Evolutionary conservation across 2,113 vertebrate species (phyloP).

Genomic region (Aythya baeri): DNA sequence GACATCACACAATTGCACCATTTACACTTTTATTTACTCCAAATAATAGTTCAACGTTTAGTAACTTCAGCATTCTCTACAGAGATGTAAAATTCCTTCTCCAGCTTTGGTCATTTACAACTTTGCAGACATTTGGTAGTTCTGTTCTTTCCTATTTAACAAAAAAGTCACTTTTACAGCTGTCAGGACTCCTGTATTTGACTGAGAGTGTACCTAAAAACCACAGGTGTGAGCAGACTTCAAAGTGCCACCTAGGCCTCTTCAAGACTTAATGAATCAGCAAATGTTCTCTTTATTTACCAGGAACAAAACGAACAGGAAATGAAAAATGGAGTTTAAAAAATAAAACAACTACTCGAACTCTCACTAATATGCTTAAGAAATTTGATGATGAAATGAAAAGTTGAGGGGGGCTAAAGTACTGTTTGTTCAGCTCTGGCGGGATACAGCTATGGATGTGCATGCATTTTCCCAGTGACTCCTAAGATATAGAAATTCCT

Average conservation of each 20-base stretch:
- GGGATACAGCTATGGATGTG: conserved; percentile 80
- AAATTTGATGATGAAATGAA: conserved; percentile 54
- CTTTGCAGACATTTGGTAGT: conserved; percentile 67
- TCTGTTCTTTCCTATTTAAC: conserved; percentile 55
- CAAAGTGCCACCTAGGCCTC: conserved; percentile 35
- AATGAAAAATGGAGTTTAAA: background rate
- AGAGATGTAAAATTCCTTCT: conserved; percentile 76
- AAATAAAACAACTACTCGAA: conserved; percentile 19
- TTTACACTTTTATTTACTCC: conserved; percentile 79
- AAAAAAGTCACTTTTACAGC: conserved; percentile 57
- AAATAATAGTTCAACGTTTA: conserved; percentile 74
- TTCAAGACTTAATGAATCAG: conserved; percentile 16
- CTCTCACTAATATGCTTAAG: conserved; percentile 55
- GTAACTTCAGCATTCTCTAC: conserved; percentile 75
- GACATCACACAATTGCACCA: conserved; percentile 82
- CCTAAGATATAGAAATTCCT: conserved; percentile 99
- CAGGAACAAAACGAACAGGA: conserved; percentile 54
- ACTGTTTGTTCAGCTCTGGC: conserved; percentile 82
- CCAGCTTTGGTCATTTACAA: conserved; percentile 69
- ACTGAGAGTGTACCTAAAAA: conserved; percentile 61
- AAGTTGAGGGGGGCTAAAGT: conserved; percentile 65
- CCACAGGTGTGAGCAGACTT: conserved; percentile 33
- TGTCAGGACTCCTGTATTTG: conserved; percentile 50
- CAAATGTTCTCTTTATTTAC: conserved; percentile 44
- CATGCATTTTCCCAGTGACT: conserved; percentile 88